phyloP scores from a whole-genome alignment of 2,113 vertebrate genomes.

The Uropsilus gracilis region DNA sequence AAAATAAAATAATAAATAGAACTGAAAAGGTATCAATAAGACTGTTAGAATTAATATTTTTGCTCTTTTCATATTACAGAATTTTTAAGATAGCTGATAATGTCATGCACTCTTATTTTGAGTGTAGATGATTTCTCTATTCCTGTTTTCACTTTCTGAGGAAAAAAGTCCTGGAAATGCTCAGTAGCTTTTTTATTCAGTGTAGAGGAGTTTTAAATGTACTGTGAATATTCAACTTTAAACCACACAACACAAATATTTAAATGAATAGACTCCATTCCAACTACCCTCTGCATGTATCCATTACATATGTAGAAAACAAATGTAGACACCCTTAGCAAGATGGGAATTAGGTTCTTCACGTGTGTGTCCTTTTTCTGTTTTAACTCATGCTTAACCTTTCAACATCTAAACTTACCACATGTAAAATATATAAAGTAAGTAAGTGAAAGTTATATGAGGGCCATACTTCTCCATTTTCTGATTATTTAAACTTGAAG shows the following conservation, averaged over 20 bases:
- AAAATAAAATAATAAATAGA: slow-evolving; percentile 43
- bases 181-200: neutral
- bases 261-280: neutral
- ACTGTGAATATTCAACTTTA: slow-evolving; percentile 23
- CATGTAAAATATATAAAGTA: neutral
- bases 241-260: slow-evolving; percentile 3
- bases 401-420: slow-evolving; percentile 38
- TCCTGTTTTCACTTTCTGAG: slow-evolving; percentile 41
- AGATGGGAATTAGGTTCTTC: neutral
- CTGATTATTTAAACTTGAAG: slow-evolving; percentile 53
- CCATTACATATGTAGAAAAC: neutral
- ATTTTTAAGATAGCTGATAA: slow-evolving; percentile 14
- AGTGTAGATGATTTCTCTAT: neutral
- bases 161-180: neutral
- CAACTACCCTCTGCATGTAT: neutral
- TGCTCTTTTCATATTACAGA: neutral
- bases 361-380: neutral
- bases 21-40: neutral
- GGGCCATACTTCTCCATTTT: neutral
- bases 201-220: neutral
- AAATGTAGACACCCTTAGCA: neutral
- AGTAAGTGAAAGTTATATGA: slow-evolving; percentile 2
- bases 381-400: neutral
- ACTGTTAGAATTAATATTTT: neutral
- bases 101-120: neutral